A percentile compares a stretch with the other conserved stretches of the same genome.
phyloP scores from a whole-genome alignment of 2,797 vertebrate genomes.

The Thunnus albacares region DNA sequence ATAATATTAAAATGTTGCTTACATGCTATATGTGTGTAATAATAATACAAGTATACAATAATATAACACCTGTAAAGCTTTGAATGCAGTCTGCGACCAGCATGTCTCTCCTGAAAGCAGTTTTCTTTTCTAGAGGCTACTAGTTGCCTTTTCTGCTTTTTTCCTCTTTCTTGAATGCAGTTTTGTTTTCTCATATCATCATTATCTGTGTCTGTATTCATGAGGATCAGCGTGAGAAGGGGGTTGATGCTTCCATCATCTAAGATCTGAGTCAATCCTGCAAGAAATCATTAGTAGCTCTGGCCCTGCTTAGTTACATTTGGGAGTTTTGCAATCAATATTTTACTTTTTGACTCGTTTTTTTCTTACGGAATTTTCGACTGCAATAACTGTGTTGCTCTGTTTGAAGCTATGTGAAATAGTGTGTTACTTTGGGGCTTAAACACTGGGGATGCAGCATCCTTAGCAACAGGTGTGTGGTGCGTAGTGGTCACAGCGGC shows the following conservation, averaged over 20 bases:
- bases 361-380: not conserved
- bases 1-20: too few relatives aligned
- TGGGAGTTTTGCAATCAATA: not conserved
- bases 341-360: not conserved
- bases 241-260: not conserved
- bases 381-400: not conserved
- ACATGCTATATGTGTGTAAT: too few relatives aligned
- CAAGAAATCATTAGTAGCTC: not conserved
- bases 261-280: not conserved
- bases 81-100: too few relatives aligned
- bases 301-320: too few relatives aligned
- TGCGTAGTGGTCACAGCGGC: too few relatives aligned
- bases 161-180: too few relatives aligned
- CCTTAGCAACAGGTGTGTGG: not conserved
- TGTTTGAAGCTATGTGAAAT: not conserved
- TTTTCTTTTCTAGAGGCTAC: too few relatives aligned
- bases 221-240: not conserved
- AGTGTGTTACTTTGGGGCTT: not conserved
- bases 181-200: not conserved
- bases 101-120: too few relatives aligned
- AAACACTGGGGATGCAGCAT: not conserved
- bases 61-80: too few relatives aligned
- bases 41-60: too few relatives aligned
- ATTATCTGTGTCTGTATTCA: not conserved
- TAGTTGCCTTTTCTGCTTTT: too few relatives aligned